Percentiles rank a stretch among this genome's conserved stretches.
Conservation (phyloP, 2,113 vertebrate species). For the Pantherophis guttatus region DNA sequence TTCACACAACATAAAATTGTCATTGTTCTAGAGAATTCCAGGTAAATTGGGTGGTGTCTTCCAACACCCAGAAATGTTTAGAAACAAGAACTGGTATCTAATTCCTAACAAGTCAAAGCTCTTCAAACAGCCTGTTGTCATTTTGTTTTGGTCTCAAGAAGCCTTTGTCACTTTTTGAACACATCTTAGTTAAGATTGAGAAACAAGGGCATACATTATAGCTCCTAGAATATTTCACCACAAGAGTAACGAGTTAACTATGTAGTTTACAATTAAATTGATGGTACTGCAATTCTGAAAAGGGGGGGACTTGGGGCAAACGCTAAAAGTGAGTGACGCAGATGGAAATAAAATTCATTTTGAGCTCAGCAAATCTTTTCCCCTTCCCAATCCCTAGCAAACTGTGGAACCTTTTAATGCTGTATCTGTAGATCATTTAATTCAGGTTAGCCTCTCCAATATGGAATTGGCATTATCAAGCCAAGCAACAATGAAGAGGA, state of each 20-base stretch:
- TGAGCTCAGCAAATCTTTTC: neutral
- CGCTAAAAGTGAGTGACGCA: neutral
- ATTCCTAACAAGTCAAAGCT: neutral
- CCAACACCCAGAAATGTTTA: neutral
- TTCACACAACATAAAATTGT: neutral
- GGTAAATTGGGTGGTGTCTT: neutral
- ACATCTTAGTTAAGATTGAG: neutral
- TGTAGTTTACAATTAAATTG: neutral
- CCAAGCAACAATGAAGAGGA: conserved; percentile 65
- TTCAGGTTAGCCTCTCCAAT: conserved; percentile 78
- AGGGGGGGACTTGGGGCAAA: neutral
- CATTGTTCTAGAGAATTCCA: neutral
- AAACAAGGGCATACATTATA: neutral
- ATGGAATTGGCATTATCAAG: conserved; percentile 73
- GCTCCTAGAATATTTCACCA: no score
- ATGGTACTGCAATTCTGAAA: neutral
- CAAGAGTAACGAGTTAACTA: no score
- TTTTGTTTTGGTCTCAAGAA: neutral
- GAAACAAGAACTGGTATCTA: neutral
- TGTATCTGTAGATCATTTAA: conserved; percentile 78
- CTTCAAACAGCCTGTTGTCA: neutral
- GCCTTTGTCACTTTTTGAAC: neutral
- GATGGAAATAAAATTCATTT: neutral
- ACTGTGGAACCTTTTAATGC: conserved; percentile 70
- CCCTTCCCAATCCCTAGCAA: neutral